Evolutionary conservation across 2,113 vertebrate species (phyloP), one percentile per base, ranked within the genome.

Genomic region (Alouatta palliata): DNA sequence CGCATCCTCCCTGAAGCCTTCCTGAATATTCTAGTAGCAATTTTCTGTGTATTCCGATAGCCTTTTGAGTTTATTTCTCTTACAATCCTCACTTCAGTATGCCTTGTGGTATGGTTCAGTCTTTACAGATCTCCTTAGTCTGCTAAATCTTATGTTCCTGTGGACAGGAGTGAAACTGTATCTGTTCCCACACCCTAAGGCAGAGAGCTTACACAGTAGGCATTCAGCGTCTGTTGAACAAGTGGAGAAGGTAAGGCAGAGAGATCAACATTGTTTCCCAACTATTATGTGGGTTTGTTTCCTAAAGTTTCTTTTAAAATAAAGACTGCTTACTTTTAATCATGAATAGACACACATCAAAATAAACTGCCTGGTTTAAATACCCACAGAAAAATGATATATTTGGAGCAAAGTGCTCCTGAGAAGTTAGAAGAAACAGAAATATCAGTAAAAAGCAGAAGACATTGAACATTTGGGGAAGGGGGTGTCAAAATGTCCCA

Each of bases 401-500:
- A 68, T 87, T 95, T 91, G 71, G 58, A 95, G 52, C 27, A 80
- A 87, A 70, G 27, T 2, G 21, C 71, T 97, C 43, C 47, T 68
- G 16, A 90, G 35, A 95, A 91, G 17, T 75, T 43, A 96, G 70
- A 89, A 93, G 43, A 97, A 91, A 88, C 3, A 94, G 70, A 95
- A 90, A 88, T 47, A 83, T 35, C 30, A 61, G 54, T 19, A 76
- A 49, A 84, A 88, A 87, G 52, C 45, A 96, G 70, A 83, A 97
- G 66, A 87, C 49, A 86, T 45, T 87, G 37, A 94, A 68, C 20
- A n/a, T 49, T 85, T 37, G 14, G 20, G 47, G n/a, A 25, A 45
- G 25, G 37, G 35, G 37, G 19, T 66, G 30, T 71, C 43, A 95
- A 96, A 96, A 82, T 96, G 96, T 98, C 83, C 94, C 97, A 97